Conservation (phyloP, 2,113 vertebrate species). For the zebrafish (Danio rerio) region GRCz12tu NC_133194.1:31831501-31832000, state of each 20-base stretch:
- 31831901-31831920: slow-evolving; percentile 42
- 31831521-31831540: neutral
- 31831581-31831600: neutral
- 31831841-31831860: neutral
- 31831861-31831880: slow-evolving; percentile 37
- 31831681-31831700: slow-evolving; percentile 77
- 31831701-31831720: slow-evolving; percentile 64
- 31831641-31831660: slow-evolving; percentile 89
- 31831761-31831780: neutral
- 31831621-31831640: slow-evolving; percentile 81
- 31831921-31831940: slow-evolving; percentile 49
- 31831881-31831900: slow-evolving; percentile 14
- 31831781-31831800: neutral
- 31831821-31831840: neutral
- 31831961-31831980: neutral
- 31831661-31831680: slow-evolving; percentile 90
- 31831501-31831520: neutral
- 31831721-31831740: slow-evolving; percentile 49
- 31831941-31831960: slow-evolving; percentile 12
- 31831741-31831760: slow-evolving; percentile 61
- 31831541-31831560: slow-evolving; percentile 1
- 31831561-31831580: neutral
- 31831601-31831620: neutral
- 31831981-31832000: slow-evolving; percentile 4
- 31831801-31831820: slow-evolving; percentile 65